phyloP scores from a whole-genome alignment of 2,113 vertebrate species.

The Madoqua kirkii region DNA sequence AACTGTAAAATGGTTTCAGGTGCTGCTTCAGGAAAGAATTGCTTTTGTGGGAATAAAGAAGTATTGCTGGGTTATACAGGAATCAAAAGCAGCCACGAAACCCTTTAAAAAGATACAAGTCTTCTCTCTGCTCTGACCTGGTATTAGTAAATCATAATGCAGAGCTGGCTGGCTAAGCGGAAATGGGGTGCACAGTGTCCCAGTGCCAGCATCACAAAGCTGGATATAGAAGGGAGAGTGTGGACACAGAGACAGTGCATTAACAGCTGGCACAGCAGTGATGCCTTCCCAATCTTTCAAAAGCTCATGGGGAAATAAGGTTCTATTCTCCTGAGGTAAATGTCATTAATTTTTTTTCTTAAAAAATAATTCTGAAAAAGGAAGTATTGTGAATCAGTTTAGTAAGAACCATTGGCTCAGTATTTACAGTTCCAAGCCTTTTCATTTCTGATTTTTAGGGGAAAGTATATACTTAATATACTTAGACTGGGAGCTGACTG shows the following conservation, averaged over 20 bases:
- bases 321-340: not conserved
- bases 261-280: not conserved
- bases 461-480: not conserved
- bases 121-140: not conserved
- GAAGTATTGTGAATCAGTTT: not conserved
- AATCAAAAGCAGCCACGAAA: not conserved
- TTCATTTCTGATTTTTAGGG: conserved; percentile 12
- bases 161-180: not conserved
- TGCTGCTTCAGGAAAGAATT: not conserved
- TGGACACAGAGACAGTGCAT: not conserved
- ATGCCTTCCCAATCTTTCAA: not conserved
- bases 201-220: not conserved
- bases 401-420: not conserved
- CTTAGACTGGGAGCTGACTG: too few relatives aligned
- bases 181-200: not conserved
- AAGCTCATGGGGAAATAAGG: not conserved
- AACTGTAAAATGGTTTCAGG: not conserved
- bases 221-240: not conserved
- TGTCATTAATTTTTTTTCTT: not conserved
- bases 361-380: not conserved
- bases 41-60: not conserved
- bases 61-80: not conserved
- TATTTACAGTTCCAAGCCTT: not conserved
- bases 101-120: not conserved
- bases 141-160: not conserved